These are phyloP conservation scores for Pica pica DNA, from an alignment of 2,113 vertebrate genomes.

Conservation along the genomic window DNA sequence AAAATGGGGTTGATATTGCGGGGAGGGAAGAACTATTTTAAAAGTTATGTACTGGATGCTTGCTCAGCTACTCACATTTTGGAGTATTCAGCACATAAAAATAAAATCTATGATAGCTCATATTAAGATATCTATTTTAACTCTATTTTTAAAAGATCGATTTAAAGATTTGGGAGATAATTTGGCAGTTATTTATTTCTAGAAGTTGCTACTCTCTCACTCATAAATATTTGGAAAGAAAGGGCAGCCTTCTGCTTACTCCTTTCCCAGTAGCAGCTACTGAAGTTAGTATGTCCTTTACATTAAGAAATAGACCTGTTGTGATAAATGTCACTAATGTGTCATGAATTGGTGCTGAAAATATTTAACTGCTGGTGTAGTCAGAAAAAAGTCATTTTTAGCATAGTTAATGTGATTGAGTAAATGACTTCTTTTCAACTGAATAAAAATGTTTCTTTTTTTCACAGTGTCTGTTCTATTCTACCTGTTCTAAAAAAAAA, in stretches of 20 bases:
- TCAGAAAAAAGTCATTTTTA: conserved; percentile 62
- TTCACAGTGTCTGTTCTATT: conserved; percentile 61
- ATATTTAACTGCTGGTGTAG: conserved; percentile 66
- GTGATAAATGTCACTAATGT: conserved; percentile 66
- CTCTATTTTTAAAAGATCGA: conserved; percentile 46
- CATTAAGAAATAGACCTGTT: conserved; percentile 62
- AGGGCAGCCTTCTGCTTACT: conserved; percentile 17
- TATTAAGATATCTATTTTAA: conserved; percentile 67
- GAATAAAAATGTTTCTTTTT: conserved; percentile 51
- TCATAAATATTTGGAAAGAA: conserved; percentile 25
- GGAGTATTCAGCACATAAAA: conserved; percentile 58
- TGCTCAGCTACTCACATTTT: conserved; percentile 14
- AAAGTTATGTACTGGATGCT: conserved; percentile 53
- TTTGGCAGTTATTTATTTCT: conserved; percentile 63
- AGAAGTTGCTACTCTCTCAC: conserved; percentile 41
- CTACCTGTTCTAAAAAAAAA: not conserved
- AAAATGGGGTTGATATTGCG: not conserved
- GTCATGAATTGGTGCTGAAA: conserved; percentile 68
- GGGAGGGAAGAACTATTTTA: conserved; percentile 54
- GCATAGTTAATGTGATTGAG: conserved; percentile 59
- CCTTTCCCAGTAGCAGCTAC: conserved; percentile 58
- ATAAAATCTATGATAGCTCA: conserved; percentile 50
- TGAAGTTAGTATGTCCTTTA: conserved; percentile 57
- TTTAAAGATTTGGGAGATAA: conserved; percentile 60
- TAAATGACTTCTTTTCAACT: conserved; percentile 65